Conservation (phyloP, 1,140 invertebrate genomes). For the Halesus radiatus region DNA sequence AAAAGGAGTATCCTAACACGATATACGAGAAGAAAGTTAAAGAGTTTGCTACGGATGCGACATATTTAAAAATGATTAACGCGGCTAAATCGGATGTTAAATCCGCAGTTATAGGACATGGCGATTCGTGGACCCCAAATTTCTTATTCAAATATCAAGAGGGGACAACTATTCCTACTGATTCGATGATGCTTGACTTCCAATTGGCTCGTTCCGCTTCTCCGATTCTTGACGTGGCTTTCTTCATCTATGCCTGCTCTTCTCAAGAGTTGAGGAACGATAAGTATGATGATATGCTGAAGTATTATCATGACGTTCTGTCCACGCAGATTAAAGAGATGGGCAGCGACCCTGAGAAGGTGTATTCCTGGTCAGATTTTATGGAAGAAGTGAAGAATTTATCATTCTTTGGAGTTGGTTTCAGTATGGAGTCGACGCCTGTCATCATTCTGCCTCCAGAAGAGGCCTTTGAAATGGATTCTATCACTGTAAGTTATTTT, state of each 20-base stretch:
- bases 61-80: conserved; percentile 62
- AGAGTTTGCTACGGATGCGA: conserved; percentile 69
- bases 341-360: conserved; percentile 72
- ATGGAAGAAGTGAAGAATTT: conserved; percentile 73
- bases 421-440: conserved; percentile 76
- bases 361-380: conserved; percentile 71
- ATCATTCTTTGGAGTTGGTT: conserved; percentile 73
- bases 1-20: conserved; percentile 73
- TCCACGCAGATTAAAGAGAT: conserved; percentile 70
- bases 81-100: conserved; percentile 59
- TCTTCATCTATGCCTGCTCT: conserved; percentile 76
- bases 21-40: conserved; percentile 72
- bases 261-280: conserved; percentile 70
- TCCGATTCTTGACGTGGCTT: conserved; percentile 74
- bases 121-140: conserved; percentile 82
- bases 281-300: conserved; percentile 72
- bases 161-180: conserved; percentile 61
- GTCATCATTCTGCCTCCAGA: conserved; percentile 73
- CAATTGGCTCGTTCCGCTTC: conserved; percentile 75
- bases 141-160: conserved; percentile 73
- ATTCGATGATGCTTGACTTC: conserved; percentile 78
- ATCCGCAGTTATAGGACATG: conserved; percentile 75
- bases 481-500: conserved; percentile 62
- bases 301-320: conserved; percentile 71
- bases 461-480: conserved; percentile 74